Conservation (phyloP, 2,797 vertebrate genomes). For the Darevskia mixta region DNA sequence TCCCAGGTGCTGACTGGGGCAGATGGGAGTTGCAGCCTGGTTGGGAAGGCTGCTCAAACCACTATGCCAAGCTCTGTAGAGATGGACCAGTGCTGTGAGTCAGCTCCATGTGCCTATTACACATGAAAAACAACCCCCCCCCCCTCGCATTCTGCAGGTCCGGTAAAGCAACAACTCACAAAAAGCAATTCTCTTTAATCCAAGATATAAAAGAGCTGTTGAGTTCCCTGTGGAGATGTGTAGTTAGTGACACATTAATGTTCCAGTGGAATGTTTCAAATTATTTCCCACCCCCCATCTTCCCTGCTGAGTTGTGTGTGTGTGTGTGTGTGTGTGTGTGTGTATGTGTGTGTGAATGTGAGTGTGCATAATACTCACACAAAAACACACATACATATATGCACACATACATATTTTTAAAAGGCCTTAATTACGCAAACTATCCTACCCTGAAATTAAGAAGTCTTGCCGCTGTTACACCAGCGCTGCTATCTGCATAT, state of each 20-base stretch:
- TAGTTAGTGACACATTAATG: not conserved
- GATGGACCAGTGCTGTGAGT: too few relatives aligned
- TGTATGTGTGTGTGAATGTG: too few relatives aligned
- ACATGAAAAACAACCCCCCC: not conserved
- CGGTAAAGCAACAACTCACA: not conserved
- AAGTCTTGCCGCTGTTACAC: not conserved
- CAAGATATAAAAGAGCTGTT: not conserved
- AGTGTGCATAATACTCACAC: too few relatives aligned
- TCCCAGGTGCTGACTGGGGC: too few relatives aligned
- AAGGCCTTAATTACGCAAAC: not conserved
- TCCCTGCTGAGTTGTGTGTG: not conserved
- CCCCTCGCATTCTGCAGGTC: not conserved
- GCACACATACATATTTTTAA: not conserved
- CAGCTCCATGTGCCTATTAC: too few relatives aligned
- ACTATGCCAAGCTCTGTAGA: too few relatives aligned
- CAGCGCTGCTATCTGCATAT: not conserved
- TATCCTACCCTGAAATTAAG: conserved; percentile 19
- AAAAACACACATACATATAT: not conserved
- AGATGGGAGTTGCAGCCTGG: too few relatives aligned
- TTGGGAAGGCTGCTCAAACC: too few relatives aligned
- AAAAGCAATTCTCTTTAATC: not conserved
- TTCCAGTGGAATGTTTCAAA: conserved; percentile 17
- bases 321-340: not conserved
- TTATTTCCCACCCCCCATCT: not conserved
- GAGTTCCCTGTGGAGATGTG: not conserved